Evolutionary conservation across 30 jellyfish, hydroid and myxozoan species (phyloP).

Genomic region (Turritopsis rubra): DNA sequence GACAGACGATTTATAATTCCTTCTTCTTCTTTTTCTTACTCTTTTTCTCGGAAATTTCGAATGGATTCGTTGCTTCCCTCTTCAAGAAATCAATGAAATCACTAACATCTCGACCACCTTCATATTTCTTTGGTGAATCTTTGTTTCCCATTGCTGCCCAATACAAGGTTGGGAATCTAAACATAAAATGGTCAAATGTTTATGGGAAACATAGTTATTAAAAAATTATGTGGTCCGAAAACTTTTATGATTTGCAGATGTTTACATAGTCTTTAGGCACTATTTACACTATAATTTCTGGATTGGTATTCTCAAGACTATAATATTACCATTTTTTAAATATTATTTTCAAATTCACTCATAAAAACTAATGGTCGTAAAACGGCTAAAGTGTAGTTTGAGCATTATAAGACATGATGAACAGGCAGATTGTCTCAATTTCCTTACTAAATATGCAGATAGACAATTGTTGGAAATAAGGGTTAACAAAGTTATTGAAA

Average conservation of each 20-base stretch:
- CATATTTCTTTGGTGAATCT: conserved; percentile 73
- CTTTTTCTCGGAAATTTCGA: conserved; percentile 56
- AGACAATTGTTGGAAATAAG: too few species aligned
- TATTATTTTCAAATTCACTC: not conserved
- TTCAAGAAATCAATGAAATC: conserved; percentile 78
- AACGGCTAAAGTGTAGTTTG: not conserved
- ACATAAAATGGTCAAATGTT: not conserved
- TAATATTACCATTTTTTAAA: too few species aligned
- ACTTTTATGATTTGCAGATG: too few species aligned
- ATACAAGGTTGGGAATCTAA: conserved; percentile 91
- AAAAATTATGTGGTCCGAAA: not conserved
- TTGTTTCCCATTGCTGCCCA: conserved; percentile 98
- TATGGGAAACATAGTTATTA: not conserved
- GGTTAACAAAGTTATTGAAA: too few species aligned
- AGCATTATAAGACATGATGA: not conserved
- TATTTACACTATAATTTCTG: too few species aligned
- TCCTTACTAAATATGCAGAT: too few species aligned
- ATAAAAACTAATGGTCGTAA: not conserved
- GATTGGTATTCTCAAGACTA: too few species aligned
- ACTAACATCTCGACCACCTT: conserved; percentile 86
- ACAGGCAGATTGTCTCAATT: too few species aligned
- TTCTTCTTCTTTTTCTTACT: conserved; percentile 65
- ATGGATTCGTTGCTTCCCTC: conserved; percentile 84
- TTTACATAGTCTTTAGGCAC: too few species aligned
- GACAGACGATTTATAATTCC: conserved; percentile 28